Evolutionary conservation across 2,797 vertebrate genomes (phyloP), one percentile per base, ranked within the genome.

Genomic region (Sus cebifrons): DNA sequence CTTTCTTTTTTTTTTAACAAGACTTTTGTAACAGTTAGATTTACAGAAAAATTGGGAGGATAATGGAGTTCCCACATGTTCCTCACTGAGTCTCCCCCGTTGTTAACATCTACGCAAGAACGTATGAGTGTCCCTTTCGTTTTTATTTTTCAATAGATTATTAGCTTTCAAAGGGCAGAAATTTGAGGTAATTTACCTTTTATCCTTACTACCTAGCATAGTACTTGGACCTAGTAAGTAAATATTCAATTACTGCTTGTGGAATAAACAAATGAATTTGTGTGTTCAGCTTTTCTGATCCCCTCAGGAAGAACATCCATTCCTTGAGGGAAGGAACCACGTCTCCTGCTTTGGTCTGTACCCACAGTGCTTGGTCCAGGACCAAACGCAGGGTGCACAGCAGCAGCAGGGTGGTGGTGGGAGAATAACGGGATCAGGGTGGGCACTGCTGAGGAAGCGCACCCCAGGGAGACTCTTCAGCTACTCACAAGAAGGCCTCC

Each of bases 401-500:
- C 52, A 44, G 77, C 7, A 52, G 52, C 25, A 12, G 56, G n/a
- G 36, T 32, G 4, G 7, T 60, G 52, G 36, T 17, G 6, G 74
- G 56, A 71, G 32, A 25, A 21, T 1, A 13, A 29, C 0, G 4
- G 32, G 16, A 36, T 12, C 3, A 16, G 70, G 23, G 32, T 11
- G 3, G 23, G 89, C 54, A 1, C 75, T 6, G 21, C 25, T 40
- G 62, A 79, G n/a, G 56, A 58, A n/a, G 29, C 1, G 0, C 23
- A 13, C 16, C 68, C 49, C 5, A 10, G 58, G 3, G 5, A 49
- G 49, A 32, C 77, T 23, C 27, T 79, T 25, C 25, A 27, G 1
- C 27, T 86, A 99, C 99, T 99, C 98, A 99, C 99, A 99, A 98
- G 98, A 99, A 99, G n/a, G 99, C 99, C 98, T 99, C 99, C 97